A percentile compares a stretch with the other conserved stretches of the same genome.
phyloP scores from a whole-genome alignment of 2,797 vertebrate genomes.

The Capromys pilorides region DNA sequence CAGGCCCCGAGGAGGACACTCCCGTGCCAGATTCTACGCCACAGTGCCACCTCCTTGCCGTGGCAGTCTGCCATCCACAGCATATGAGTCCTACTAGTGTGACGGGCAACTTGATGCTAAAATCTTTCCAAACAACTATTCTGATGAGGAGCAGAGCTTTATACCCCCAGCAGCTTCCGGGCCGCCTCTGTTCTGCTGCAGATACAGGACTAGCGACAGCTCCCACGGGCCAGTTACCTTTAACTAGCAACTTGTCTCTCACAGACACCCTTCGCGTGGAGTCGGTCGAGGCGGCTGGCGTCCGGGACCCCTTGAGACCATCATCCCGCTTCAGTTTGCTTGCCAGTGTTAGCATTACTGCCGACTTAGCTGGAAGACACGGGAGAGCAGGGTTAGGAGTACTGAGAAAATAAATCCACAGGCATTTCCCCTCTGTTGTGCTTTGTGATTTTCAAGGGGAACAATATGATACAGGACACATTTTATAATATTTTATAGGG shows the following conservation, averaged over 20 bases:
- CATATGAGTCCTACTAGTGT: neutral
- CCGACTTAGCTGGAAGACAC: constrained; percentile 79
- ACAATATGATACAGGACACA: no score
- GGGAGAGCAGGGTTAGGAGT: neutral
- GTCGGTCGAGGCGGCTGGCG: constrained; percentile 88
- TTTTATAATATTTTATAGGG: no score
- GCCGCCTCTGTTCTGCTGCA: neutral
- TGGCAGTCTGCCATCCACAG: neutral
- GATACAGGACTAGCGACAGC: neutral
- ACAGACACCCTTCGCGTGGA: constrained; percentile 95
- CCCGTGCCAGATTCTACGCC: neutral
- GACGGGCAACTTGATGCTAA: fast-evolving
- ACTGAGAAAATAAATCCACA: neutral
- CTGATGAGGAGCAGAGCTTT: neutral
- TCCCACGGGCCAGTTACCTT: constrained; percentile 88
- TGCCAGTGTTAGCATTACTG: constrained; percentile 96
- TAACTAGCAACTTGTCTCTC: constrained; percentile 96
- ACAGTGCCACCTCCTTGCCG: neutral
- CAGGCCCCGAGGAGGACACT: neutral
- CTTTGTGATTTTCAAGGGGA: no score
- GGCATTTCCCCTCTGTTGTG: fast-evolving
- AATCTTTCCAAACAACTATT: neutral
- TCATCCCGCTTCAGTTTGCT: constrained; percentile 97
- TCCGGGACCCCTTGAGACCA: constrained; percentile 90
- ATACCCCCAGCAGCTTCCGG: neutral